Percentiles rank a stretch among this genome's conserved stretches.
Conservation (phyloP, 1,140 invertebrate genomes). For the Megathymus violae region DNA sequence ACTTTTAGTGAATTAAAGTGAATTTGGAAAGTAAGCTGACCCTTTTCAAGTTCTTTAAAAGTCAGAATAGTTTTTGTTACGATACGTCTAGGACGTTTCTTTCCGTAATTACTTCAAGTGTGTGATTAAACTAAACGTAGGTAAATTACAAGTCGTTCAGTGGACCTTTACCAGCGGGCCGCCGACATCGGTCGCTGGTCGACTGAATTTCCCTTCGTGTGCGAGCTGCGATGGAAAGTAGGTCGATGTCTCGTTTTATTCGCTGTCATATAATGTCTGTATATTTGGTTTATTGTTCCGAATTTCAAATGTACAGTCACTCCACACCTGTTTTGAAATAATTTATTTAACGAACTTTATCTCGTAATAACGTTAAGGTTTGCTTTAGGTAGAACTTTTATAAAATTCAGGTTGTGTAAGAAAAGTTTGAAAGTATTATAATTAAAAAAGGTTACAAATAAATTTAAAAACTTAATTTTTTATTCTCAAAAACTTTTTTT, state of each 20-base stretch:
- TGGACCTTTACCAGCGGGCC: conserved; percentile 4
- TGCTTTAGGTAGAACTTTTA: too few relatives aligned
- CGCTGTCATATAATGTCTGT: conserved; percentile 31
- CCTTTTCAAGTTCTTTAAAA: not conserved
- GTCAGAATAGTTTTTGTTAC: conserved; percentile 1
- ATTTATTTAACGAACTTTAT: not conserved
- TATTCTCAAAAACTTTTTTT: too few relatives aligned
- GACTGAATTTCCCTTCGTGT: conserved; percentile 57
- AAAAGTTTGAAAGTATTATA: too few relatives aligned
- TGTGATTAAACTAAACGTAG: conserved; percentile 25
- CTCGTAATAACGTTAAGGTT: not conserved
- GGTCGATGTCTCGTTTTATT: conserved; percentile 61
- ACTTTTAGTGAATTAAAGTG: conserved; percentile 13
- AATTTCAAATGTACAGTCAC: conserved; percentile 26
- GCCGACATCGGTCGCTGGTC: conserved; percentile 26
- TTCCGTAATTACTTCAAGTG: too few relatives aligned
- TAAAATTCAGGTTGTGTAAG: too few relatives aligned
- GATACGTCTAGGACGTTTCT: not conserved
- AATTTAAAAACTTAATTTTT: too few relatives aligned
- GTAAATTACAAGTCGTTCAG: conserved; percentile 3
- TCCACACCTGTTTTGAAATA: conserved; percentile 5
- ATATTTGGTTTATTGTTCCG: conserved; percentile 45
- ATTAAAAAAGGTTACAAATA: too few relatives aligned
- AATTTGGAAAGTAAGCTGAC: conserved; percentile 3
- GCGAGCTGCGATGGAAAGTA: conserved; percentile 58